Evolutionary conservation across 1,140 invertebrate species (phyloP).

Genomic region (Drosophila santomea): DNA sequence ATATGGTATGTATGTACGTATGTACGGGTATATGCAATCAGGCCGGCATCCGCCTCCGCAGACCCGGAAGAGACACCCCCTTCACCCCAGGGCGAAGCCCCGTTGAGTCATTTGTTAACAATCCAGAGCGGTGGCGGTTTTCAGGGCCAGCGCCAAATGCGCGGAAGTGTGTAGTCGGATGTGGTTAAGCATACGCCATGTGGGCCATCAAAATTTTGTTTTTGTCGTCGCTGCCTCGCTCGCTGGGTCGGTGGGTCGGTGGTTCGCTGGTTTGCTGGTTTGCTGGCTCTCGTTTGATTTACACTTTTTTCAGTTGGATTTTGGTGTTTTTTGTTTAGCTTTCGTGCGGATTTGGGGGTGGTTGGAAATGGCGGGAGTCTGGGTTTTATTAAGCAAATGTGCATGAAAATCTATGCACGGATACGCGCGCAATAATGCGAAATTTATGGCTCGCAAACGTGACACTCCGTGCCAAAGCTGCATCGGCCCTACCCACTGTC

Average conservation of each 20-base stretch:
- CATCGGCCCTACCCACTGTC: conserved; percentile 10
- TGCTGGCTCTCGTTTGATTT: conserved; percentile 16
- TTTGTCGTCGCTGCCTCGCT: conserved; percentile 44
- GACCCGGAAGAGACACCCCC: conserved; percentile 19
- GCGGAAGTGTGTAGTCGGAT: conserved; percentile 82
- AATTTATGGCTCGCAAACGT: conserved; percentile 78
- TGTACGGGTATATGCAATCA: conserved; percentile 29
- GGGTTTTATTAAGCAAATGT: conserved; percentile 76
- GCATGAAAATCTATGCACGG: conserved; percentile 76
- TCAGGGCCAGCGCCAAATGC: conserved; percentile 76
- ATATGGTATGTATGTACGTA: conserved; percentile 51
- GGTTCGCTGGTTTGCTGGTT: no score
- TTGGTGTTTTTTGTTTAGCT: conserved; percentile 41
- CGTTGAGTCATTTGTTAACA: conserved; percentile 82
- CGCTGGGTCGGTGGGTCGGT: conserved; percentile 2
- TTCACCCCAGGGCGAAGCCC: conserved; percentile 41
- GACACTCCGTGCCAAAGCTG: conserved; percentile 50
- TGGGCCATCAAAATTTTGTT: conserved; percentile 74
- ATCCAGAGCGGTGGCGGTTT: conserved; percentile 73
- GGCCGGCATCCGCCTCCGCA: conserved; percentile 13
- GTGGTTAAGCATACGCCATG: conserved; percentile 82
- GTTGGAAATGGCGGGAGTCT: conserved; percentile 3
- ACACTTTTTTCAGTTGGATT: conserved; percentile 28
- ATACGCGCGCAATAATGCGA: conserved; percentile 73
- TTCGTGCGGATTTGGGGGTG: conserved; percentile 32